Conservation (phyloP, 2,888 invertebrate species). For the Drosophila picticornis region DNA sequence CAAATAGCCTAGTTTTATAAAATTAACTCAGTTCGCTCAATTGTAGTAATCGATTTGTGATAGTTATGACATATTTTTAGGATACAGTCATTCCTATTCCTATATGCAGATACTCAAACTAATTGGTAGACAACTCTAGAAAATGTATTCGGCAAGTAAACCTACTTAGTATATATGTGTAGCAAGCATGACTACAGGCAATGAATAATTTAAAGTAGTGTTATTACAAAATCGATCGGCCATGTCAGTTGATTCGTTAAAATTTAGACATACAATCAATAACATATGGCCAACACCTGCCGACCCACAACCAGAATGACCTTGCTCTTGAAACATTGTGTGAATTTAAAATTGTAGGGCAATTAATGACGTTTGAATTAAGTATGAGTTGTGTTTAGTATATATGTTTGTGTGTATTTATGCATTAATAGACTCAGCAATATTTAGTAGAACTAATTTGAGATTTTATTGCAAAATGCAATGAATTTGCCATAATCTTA, state of each 20-base stretch:
- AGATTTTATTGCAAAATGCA: conserved; percentile 47
- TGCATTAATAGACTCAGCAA: too few relatives aligned
- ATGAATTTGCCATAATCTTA: conserved; percentile 46
- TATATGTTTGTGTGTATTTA: not conserved
- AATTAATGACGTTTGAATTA: not conserved
- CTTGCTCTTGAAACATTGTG: conserved; percentile 51
- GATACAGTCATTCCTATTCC: conserved; percentile 5
- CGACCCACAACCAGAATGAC: conserved; percentile 24
- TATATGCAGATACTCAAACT: not conserved
- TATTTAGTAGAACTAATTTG: conserved; percentile 32
- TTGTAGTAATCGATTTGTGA: not conserved
- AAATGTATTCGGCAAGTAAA: not conserved
- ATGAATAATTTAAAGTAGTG: conserved; percentile 60
- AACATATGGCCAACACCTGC: conserved; percentile 9
- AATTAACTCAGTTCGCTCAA: not conserved
- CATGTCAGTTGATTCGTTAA: conserved; percentile 52
- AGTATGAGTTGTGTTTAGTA: conserved; percentile 10
- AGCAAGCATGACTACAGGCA: conserved; percentile 21
- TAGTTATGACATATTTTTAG: conserved; percentile 6
- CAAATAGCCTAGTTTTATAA: not conserved
- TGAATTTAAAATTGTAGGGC: not conserved
- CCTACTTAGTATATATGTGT: not conserved
- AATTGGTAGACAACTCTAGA: not conserved
- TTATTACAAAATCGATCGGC: conserved; percentile 65
- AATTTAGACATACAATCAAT: conserved; percentile 51